phyloP scores from a whole-genome alignment of 2,113 vertebrate species.

The Actenoides lindsayi region DNA sequence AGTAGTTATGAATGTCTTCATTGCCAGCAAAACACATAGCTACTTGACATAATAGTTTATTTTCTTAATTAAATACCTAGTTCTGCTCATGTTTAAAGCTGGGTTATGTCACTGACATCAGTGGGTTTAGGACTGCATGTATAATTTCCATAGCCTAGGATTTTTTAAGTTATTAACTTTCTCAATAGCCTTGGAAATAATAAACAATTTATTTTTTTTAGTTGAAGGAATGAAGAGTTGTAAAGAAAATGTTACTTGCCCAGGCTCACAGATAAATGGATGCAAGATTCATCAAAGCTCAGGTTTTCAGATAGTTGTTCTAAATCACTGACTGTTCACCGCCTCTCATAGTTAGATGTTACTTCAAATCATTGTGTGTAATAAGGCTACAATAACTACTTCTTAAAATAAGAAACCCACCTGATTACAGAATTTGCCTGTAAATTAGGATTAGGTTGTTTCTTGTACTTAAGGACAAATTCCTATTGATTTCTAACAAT shows the following conservation, averaged over 20 bases:
- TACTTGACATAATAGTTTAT: slow-evolving; percentile 21
- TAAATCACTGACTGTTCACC: not conserved
- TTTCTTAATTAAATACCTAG: not conserved
- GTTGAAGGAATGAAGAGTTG: not conserved
- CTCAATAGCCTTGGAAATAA: not conserved
- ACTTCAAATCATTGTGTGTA: not conserved
- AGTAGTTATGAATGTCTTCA: not conserved
- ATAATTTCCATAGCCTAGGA: not conserved
- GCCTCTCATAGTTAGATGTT: not conserved
- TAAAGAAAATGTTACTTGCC: not conserved
- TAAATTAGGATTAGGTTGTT: not conserved
- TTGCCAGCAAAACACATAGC: not conserved
- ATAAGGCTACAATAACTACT: not conserved
- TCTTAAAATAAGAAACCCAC: not conserved
- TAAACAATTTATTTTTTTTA: not conserved
- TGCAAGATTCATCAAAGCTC: not conserved
- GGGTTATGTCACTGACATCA: not conserved
- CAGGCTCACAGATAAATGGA: not conserved
- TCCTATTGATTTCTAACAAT: too few species aligned
- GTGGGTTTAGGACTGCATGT: not conserved
- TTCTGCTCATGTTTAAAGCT: not conserved
- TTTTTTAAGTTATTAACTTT: not conserved
- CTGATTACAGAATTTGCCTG: not conserved
- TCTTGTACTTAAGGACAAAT: not conserved
- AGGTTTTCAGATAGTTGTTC: not conserved